Conservation (phyloP, 2,797 vertebrate species). For the Alca torda region DNA sequence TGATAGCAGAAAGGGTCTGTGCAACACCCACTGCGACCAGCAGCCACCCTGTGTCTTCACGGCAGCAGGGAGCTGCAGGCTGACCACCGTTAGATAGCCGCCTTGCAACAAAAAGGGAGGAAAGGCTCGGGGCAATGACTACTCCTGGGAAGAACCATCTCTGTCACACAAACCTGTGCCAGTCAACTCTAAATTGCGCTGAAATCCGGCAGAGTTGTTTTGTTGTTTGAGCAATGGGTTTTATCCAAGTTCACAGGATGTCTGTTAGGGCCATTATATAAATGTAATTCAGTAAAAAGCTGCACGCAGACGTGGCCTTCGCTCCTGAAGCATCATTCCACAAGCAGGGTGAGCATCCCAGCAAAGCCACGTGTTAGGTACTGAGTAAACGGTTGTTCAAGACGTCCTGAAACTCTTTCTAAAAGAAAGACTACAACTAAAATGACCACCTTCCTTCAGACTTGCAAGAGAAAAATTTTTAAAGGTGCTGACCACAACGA, state of each 20-base stretch:
- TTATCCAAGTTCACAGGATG: background rate
- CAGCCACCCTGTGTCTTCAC: background rate
- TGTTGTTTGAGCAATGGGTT: background rate
- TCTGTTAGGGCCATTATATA: background rate
- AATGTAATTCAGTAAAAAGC: background rate
- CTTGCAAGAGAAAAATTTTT: background rate
- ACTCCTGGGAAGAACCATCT: background rate
- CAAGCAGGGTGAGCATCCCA: background rate
- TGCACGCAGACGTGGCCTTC: background rate
- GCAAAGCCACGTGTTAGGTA: background rate
- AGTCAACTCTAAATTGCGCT: background rate
- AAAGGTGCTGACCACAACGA: background rate
- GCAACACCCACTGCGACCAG: background rate
- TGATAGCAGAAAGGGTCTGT: background rate
- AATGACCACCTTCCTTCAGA: background rate
- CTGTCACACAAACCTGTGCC: background rate
- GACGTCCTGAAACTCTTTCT: background rate
- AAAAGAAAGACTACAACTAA: background rate
- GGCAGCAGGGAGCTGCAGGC: background rate
- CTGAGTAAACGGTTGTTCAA: background rate
- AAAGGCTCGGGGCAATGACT: background rate
- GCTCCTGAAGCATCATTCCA: background rate
- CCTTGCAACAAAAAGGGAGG: background rate
- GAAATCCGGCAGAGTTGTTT: background rate
- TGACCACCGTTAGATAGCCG: accelerated